Evolutionary conservation across 1,140 invertebrate genomes (phyloP).

Genomic region (Rhopalosiphum padi): DNA sequence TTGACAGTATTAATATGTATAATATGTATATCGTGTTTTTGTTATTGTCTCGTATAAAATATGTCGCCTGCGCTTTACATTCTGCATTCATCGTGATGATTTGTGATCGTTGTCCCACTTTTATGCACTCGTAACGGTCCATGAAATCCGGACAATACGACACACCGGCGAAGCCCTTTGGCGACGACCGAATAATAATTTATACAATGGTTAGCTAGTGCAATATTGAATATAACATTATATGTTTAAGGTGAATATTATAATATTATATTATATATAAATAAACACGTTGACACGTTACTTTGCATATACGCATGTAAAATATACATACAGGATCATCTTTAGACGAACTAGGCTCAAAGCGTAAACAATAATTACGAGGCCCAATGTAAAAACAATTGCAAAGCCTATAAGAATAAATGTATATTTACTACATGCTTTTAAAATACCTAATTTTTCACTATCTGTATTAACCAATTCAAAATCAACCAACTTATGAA

Average conservation of each 20-base stretch:
- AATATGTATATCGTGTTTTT: not conserved
- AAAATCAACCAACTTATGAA: too few species aligned
- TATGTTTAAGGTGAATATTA: not conserved
- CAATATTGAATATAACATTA: not conserved
- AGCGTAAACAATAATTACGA: too few species aligned
- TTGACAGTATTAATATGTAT: not conserved
- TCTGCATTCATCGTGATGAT: not conserved
- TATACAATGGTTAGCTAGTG: not conserved
- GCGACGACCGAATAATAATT: not conserved
- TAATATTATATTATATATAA: not conserved
- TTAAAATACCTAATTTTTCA: too few species aligned
- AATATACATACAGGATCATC: not conserved
- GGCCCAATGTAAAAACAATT: too few species aligned
- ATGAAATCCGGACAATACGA: conserved; percentile 12
- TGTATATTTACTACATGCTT: too few species aligned
- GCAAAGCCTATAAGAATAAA: too few species aligned
- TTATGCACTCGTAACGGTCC: conserved; percentile 3
- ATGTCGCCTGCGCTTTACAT: not conserved
- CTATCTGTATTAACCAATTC: too few species aligned
- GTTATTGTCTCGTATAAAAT: not conserved
- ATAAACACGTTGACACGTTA: not conserved
- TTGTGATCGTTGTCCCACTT: not conserved
- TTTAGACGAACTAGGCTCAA: not conserved
- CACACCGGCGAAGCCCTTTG: not conserved
- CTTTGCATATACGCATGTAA: not conserved